Percentiles rank a stretch among this genome's conserved stretches.
These are phyloP conservation scores for Drosophila emarginata DNA, from an alignment of 2,888 invertebrate genomes.

Conservation along the genomic window DNA sequence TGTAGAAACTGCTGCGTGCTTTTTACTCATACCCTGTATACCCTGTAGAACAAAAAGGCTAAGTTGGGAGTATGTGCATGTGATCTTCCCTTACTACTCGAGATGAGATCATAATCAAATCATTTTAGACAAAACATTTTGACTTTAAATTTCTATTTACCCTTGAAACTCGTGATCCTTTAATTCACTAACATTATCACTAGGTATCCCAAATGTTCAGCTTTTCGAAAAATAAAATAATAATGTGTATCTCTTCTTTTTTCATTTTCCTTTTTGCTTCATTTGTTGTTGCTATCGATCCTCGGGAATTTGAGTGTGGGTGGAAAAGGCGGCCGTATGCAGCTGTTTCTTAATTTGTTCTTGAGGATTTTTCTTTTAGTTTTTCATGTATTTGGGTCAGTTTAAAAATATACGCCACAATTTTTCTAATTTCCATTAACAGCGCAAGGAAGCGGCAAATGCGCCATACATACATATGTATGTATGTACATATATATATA, in stretches of 20 bases:
- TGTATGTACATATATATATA: too few relatives aligned
- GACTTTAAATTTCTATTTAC: background rate
- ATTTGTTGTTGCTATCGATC: slow-evolving; percentile 7
- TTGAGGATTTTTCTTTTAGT: slow-evolving; percentile 34
- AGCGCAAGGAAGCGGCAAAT: slow-evolving; percentile 55
- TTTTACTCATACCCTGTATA: slow-evolving; percentile 34
- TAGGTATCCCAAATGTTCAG: slow-evolving; percentile 1
- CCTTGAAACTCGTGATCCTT: background rate
- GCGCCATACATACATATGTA: slow-evolving; percentile 7
- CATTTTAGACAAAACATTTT: background rate
- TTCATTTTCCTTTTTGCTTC: slow-evolving; percentile 6
- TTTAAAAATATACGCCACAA: slow-evolving; percentile 63
- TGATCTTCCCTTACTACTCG: background rate
- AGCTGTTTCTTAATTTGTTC: slow-evolving; percentile 40
- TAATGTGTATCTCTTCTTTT: background rate
- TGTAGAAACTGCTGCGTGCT: slow-evolving; percentile 50
- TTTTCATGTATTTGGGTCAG: slow-evolving; percentile 58
- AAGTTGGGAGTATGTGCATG: slow-evolving; percentile 9
- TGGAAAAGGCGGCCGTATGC: slow-evolving; percentile 32
- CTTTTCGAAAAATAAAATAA: background rate
- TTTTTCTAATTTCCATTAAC: slow-evolving; percentile 55
- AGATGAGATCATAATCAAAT: background rate
- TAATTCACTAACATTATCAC: background rate
- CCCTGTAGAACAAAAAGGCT: slow-evolving; percentile 14
- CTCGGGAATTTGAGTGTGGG: slow-evolving; percentile 7